These are phyloP conservation scores for Tetranychus truncatus DNA, from an alignment of 2,888 invertebrate genomes.

Conservation along the genomic window DNA sequence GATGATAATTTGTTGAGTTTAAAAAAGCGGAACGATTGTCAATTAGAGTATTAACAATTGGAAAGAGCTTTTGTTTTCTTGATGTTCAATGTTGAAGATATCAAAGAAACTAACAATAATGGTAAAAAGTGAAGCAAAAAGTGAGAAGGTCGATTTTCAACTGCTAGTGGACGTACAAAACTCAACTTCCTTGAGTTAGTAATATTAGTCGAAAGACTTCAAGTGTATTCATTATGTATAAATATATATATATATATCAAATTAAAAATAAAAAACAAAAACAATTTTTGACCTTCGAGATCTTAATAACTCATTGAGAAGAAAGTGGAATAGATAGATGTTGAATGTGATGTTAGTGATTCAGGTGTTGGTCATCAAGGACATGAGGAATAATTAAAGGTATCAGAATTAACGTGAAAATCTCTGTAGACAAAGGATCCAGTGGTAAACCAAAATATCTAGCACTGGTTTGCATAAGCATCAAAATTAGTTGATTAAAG, in stretches of 20 bases:
- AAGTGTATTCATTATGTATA: background rate
- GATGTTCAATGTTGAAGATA: background rate
- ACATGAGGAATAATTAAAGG: background rate
- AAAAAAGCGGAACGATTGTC: background rate
- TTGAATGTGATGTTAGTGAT: background rate
- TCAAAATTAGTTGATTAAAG: background rate
- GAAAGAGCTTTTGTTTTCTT: background rate
- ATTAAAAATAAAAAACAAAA: background rate
- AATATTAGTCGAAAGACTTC: background rate
- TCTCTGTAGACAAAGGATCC: background rate
- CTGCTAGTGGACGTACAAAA: background rate
- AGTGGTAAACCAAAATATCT: background rate
- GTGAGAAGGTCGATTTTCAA: background rate
- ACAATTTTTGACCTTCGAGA: background rate
- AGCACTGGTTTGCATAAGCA: background rate
- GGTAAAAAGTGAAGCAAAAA: background rate
- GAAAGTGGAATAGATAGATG: background rate
- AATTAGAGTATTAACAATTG: background rate
- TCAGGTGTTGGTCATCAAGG: constrained; percentile 1
- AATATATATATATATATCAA: background rate
- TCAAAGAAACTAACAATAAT: background rate
- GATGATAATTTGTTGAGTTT: background rate
- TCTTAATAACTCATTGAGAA: background rate
- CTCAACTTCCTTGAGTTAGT: background rate
- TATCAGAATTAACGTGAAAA: background rate